Base-by-base conservation (phyloP, 2,888 invertebrate species). In the Standfussiana lucernea region DNA sequence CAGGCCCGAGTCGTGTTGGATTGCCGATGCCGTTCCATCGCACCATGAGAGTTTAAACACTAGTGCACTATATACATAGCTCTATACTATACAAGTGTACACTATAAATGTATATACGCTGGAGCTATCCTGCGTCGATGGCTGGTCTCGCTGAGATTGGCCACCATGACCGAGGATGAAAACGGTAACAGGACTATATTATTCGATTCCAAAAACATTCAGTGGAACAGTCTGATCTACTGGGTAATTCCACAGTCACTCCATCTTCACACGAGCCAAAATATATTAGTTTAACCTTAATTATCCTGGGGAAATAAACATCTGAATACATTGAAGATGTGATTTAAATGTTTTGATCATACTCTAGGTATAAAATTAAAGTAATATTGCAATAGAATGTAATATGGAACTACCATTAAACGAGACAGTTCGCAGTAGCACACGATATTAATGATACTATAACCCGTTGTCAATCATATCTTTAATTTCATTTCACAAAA, bases 401-500 rank as follows among this genome's bases (percentile, higher is more conserved):
- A n/a, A 40, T 45, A 68, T 50, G 72, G 72, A 68, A 84, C 65
- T 69, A 21, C 65, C 59, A 50, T 50, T 61, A 64, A 79, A 35
- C 32, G 24, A 61, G 45, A 61, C 68, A 72, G 45, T 50, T 73
- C 59, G 53, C 68, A 73, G 50, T 28, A 45, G 59, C 42, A 67
- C 45, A 37, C 28, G 35, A 35, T 67, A 82, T 83, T 66, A 53
- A 68, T 68, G 32, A 72, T 53, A 68, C 64, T 72, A 68, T 72
- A 56, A 79, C 67, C 24, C 32, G 61, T 42, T 59, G 68, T n/a
- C 21, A 37, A 37, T 66, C 15, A 64, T 35, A 70, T 40, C 11
- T 56, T 45, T 13, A 18, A 69, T 53, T 59, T 80, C 11, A 66
- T 79, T 53, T 73, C 15, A 66, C 56, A 59, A 62, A 64, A n/a